Evolutionary conservation across 1,140 invertebrate species (phyloP).

Genomic region (Orius insidiosus): DNA sequence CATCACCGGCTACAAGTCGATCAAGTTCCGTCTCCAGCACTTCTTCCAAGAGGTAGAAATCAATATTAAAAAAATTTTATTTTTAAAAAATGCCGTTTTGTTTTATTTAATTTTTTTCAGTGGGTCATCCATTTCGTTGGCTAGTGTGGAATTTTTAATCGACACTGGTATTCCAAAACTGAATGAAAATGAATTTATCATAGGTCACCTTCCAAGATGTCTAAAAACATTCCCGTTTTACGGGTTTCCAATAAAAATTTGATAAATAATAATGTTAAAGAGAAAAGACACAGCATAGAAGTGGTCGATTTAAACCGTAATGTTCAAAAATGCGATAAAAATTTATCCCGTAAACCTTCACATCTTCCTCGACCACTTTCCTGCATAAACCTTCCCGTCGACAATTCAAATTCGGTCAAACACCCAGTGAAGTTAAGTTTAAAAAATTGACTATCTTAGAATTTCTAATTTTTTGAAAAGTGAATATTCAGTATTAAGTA

Average conservation of each 20-base stretch:
- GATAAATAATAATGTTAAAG: slow-evolving; percentile 4
- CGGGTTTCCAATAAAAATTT: background rate
- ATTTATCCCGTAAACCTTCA: slow-evolving; percentile 1
- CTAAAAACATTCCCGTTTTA: background rate
- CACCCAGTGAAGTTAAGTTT: background rate
- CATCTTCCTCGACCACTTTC: slow-evolving; percentile 9
- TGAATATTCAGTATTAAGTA: background rate
- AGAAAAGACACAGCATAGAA: slow-evolving; percentile 3
- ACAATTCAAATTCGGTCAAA: too few relatives aligned
- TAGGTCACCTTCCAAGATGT: background rate
- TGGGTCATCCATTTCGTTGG: too few relatives aligned
- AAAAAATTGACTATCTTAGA: background rate
- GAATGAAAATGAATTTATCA: background rate
- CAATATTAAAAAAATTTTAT: background rate
- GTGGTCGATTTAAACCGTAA: slow-evolving; percentile 2
- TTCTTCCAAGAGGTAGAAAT: too few relatives aligned
- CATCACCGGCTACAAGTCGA: too few relatives aligned
- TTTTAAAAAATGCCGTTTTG: background rate
- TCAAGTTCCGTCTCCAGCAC: too few relatives aligned
- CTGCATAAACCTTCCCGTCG: slow-evolving; percentile 4
- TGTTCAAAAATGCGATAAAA: background rate
- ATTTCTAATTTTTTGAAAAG: too few relatives aligned
- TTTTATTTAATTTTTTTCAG: background rate
- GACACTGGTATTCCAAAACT: background rate
- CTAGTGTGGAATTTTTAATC: background rate